Evolutionary conservation across 1,140 invertebrate species (phyloP).

Genomic region (Drosophila ananassae): DNA sequence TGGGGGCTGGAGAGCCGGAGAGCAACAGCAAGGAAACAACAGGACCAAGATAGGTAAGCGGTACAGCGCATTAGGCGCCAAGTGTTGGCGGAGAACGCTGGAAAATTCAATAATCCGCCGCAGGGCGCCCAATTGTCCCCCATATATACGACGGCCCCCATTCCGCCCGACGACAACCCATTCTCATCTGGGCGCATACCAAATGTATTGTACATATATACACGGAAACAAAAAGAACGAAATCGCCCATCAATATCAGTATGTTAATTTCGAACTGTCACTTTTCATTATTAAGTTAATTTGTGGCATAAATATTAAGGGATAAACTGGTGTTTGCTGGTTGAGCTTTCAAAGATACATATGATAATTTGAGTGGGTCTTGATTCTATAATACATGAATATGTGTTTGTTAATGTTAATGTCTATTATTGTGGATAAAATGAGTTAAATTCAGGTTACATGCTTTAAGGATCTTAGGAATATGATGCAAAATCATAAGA

Average conservation of each 20-base stretch:
- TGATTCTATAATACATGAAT: no score
- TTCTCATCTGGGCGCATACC: slow-evolving; percentile 46
- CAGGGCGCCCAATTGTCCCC: slow-evolving; percentile 54
- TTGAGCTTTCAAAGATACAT: neutral
- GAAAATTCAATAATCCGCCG: slow-evolving; percentile 81
- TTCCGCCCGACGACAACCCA: slow-evolving; percentile 21
- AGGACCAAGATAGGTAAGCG: slow-evolving; percentile 38
- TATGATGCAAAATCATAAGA: no score
- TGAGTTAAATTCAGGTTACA: no score
- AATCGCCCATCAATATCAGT: neutral
- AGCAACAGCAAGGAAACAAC: neutral
- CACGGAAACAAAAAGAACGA: slow-evolving; percentile 21
- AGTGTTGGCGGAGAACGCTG: slow-evolving; percentile 75
- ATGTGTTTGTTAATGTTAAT: no score
- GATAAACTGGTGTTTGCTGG: neutral
- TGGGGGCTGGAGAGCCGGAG: slow-evolving; percentile 8
- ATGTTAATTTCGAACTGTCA: slow-evolving; percentile 1
- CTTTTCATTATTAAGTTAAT: slow-evolving; percentile 1
- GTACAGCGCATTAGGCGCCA: slow-evolving; percentile 64
- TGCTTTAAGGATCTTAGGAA: no score
- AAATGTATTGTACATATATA: slow-evolving; percentile 47
- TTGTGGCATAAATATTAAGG: neutral
- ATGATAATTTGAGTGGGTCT: neutral
- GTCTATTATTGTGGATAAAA: no score
- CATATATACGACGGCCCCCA: slow-evolving; percentile 14